A percentile compares a stretch with the other conserved stretches of the same genome.
Evolutionary conservation across 2,797 vertebrate species (phyloP).

Genomic region (Crax fasciolata): DNA sequence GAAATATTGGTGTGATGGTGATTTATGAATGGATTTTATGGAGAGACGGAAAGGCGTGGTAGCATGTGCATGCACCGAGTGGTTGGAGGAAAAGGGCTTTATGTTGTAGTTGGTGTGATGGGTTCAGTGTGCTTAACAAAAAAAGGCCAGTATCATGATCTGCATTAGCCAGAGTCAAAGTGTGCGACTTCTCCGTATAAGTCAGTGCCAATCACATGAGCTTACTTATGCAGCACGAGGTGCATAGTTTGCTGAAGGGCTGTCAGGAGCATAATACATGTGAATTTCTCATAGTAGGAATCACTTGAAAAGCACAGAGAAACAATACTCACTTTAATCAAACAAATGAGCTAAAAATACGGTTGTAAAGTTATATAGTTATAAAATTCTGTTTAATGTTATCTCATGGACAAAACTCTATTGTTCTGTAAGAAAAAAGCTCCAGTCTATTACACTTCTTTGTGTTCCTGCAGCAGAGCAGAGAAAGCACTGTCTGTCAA

Average conservation of each 20-base stretch:
- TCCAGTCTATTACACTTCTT: background rate
- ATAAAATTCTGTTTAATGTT: conserved; percentile 10
- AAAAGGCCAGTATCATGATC: accelerated
- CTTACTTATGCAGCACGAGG: background rate
- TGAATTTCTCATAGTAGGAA: background rate
- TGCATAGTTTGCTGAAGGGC: background rate
- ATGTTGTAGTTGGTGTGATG: background rate
- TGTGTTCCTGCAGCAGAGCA: background rate
- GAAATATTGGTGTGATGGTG: background rate
- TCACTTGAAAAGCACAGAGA: conserved; percentile 3
- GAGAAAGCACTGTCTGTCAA: background rate
- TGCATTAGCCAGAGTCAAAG: background rate
- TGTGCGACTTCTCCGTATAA: background rate
- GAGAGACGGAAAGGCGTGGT: background rate
- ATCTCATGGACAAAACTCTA: background rate
- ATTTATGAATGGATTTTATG: background rate
- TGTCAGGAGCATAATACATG: background rate
- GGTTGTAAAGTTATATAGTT: background rate
- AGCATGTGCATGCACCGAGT: accelerated
- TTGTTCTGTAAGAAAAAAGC: background rate
- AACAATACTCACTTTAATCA: background rate
- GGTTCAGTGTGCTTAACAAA: background rate
- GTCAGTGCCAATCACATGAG: background rate
- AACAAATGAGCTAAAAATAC: conserved; percentile 9
- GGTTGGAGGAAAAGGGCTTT: background rate